Evolutionary conservation across 1,140 invertebrate genomes (phyloP).

Genomic region (Drosophila nigromelanica): DNA sequence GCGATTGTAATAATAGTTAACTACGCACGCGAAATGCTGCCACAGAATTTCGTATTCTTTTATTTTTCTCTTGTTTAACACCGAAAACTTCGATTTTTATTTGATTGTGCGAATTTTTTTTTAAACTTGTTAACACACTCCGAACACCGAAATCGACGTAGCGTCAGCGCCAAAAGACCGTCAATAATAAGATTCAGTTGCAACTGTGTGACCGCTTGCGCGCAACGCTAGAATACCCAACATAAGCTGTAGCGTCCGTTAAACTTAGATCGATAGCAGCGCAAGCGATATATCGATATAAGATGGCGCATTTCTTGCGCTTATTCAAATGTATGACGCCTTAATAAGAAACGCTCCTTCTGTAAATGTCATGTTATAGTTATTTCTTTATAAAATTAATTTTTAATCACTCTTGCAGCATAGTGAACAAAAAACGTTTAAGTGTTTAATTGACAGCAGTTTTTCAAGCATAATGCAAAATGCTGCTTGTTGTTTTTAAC

Average conservation of each 20-base stretch:
- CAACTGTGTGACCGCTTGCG: conserved; percentile 24
- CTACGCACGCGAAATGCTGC: conserved; percentile 34
- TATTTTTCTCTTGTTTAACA: conserved; percentile 15
- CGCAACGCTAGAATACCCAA: background rate
- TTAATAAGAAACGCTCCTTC: background rate
- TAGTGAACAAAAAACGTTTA: background rate
- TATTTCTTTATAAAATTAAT: no score
- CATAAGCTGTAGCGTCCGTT: background rate
- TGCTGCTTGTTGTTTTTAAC: background rate
- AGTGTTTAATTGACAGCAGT: background rate
- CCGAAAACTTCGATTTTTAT: conserved; percentile 21
- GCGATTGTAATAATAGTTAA: conserved; percentile 31
- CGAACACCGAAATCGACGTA: conserved; percentile 26
- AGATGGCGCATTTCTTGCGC: background rate
- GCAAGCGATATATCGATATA: background rate
- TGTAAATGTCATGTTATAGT: no score
- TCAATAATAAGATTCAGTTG: conserved; percentile 39
- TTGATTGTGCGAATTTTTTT: conserved; percentile 15
- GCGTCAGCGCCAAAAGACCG: conserved; percentile 32
- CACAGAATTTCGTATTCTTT: conserved; percentile 17
- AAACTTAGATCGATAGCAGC: conserved; percentile 16
- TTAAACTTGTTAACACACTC: conserved; percentile 13
- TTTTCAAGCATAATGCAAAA: background rate
- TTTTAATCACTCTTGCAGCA: background rate
- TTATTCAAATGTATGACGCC: background rate